A percentile compares a stretch with the other conserved stretches of the same genome.
phyloP scores from a whole-genome alignment of 2,888 invertebrate genomes.

The Melanostoma mellinum region DNA sequence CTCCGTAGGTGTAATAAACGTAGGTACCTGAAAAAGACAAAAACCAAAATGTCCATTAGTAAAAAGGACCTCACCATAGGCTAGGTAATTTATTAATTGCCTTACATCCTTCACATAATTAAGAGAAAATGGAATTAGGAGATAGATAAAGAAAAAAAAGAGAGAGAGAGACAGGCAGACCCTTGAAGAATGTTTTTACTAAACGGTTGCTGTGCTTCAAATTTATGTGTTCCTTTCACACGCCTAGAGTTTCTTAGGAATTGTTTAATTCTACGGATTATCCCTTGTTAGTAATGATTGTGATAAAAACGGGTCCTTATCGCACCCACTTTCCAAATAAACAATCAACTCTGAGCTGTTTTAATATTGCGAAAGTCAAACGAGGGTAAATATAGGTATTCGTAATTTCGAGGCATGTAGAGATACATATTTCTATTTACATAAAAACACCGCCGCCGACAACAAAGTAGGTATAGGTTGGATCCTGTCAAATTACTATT shows the following conservation, averaged over 20 bases:
- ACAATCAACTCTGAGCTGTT: slow-evolving; percentile 25
- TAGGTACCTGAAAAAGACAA: slow-evolving; percentile 21
- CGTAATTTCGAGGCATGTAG: background rate
- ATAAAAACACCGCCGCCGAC: too few relatives aligned
- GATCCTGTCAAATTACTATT: slow-evolving; percentile 23
- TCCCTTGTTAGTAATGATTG: slow-evolving; percentile 45
- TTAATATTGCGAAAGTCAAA: slow-evolving; percentile 11
- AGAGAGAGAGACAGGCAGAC: background rate
- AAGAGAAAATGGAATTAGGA: slow-evolving; percentile 16
- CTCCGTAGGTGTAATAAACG: too few relatives aligned
- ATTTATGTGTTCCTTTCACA: background rate
- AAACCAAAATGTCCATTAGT: slow-evolving; percentile 39
- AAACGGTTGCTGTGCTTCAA: background rate
- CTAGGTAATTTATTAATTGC: slow-evolving; percentile 71
- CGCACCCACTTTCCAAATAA: slow-evolving; percentile 52
- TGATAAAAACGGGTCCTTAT: slow-evolving; percentile 41
- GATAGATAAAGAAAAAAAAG: background rate
- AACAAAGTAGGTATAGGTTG: background rate
- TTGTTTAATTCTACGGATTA: slow-evolving; percentile 61
- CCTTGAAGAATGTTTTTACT: slow-evolving; percentile 5
- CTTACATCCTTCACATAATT: slow-evolving; percentile 67
- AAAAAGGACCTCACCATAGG: slow-evolving; percentile 59
- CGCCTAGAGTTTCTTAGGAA: slow-evolving; percentile 22
- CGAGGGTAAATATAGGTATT: slow-evolving; percentile 16
- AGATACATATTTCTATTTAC: too few relatives aligned